Percentiles rank a stretch among this genome's conserved stretches.
Evolutionary conservation across 2,113 vertebrate species (phyloP).

Genomic region (Thryonomys swinderianus): DNA sequence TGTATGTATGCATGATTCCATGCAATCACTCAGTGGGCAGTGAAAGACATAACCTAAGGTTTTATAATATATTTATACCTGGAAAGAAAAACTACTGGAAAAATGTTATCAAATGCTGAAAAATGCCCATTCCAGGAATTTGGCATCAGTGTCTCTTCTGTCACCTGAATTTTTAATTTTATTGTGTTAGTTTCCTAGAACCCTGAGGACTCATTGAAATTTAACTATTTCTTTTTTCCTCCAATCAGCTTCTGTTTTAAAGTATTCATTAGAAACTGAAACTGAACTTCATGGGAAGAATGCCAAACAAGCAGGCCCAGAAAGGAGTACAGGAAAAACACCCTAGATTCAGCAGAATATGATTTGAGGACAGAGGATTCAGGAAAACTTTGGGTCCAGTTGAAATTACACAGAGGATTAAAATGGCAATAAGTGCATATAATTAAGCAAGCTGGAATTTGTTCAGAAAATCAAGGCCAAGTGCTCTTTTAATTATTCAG

Average conservation of each 20-base stretch:
- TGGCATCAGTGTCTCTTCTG: not conserved
- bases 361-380: slow-evolving; percentile 58
- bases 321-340: slow-evolving; percentile 1
- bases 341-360: slow-evolving; percentile 5
- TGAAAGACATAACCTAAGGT: not conserved
- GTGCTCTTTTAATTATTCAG: slow-evolving; percentile 77
- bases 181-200: slow-evolving; percentile 2
- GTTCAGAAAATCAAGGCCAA: slow-evolving; percentile 66
- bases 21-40: not conserved
- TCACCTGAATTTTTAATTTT: slow-evolving; percentile 15
- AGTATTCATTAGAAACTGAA: slow-evolving; percentile 44
- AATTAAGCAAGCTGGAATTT: slow-evolving; percentile 74
- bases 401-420: slow-evolving; percentile 65
- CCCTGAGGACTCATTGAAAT: not conserved
- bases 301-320: not conserved
- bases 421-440: slow-evolving; percentile 65
- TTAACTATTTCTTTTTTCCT: slow-evolving; percentile 32
- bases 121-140: not conserved
- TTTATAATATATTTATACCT: not conserved
- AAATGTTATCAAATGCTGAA: not conserved
- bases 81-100: not conserved
- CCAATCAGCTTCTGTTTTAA: not conserved
- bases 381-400: slow-evolving; percentile 54
- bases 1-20: not conserved
- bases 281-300: not conserved